Evolutionary conservation across 2,113 vertebrate genomes (phyloP), one percentile per base, ranked within the genome.

Genomic region (Oxygymnocypris stewartii): DNA sequence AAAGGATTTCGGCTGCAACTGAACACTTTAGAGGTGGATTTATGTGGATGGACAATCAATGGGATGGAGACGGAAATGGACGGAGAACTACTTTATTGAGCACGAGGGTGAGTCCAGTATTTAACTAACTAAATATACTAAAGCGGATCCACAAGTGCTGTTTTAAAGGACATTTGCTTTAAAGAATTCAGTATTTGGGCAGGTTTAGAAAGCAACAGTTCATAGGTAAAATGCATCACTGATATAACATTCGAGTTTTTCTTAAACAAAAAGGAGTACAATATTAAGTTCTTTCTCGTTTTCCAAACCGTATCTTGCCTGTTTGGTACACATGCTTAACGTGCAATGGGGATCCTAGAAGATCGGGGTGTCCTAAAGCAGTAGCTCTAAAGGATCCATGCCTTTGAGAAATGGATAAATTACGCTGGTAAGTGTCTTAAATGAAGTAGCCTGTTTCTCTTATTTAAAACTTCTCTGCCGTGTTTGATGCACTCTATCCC

Each of bases 381-480:
- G 65, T 18, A 44, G 73, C 84, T 75, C 84, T 25, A 6, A 73
- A 85, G 65, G 65, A 85, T 85, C 82, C 85, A 73, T 73, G 69
- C 80, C 85, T 71, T 44, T 71, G 31, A 31, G n/a, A 54, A 31
- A 54, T 51, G 75, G 47, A 76, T 76, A 14, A 25, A 47, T 28
- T 2, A 37, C 59, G 10, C 18, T 40, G 51, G 9, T 37, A 37
- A 18, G 31, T 59, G 31, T n/a, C 2, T 61, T 51, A 51, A 51
- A 51, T 14, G 49, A 51, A 51, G 49, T 16, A 16, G 40, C 40
- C 40, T 65, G n/a, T 67, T 61, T 40, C 20, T 40, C 11, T 1
- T 5, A 9, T 61, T 28, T 9, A 44, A 3, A 81, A 65, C 59
- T 81, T 81, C 1, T 81, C 42, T 14, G 73, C 12, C 13, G 42